Conservation (phyloP, 1,140 invertebrate species). For the Drosophila nasuta region DNA sequence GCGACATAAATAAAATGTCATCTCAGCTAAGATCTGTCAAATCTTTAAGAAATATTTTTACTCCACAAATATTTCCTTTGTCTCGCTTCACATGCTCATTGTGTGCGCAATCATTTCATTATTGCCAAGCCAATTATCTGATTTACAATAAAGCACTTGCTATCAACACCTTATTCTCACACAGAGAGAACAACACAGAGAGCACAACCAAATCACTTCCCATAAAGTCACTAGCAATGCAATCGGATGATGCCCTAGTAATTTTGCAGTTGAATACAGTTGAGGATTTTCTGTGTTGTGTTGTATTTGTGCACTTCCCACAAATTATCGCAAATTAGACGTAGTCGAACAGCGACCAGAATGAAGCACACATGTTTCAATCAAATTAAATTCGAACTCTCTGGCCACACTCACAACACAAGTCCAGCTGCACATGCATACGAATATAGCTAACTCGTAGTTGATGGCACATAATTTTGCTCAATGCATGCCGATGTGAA, state of each 20-base stretch:
- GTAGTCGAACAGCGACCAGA: constrained; percentile 54
- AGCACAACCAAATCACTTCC: constrained; percentile 17
- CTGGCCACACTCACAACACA: constrained; percentile 32
- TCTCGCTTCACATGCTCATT: constrained; percentile 12
- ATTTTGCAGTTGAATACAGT: constrained; percentile 34
- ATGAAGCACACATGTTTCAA: constrained; percentile 55
- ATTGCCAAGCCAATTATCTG: constrained; percentile 31
- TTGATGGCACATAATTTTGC: constrained; percentile 73
- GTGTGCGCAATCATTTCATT: constrained; percentile 32
- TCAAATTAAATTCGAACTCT: constrained; percentile 72
- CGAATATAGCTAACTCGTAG: constrained; percentile 13
- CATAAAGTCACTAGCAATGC: constrained; percentile 19
- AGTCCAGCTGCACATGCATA: constrained; percentile 27
- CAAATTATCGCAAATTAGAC: constrained; percentile 82
- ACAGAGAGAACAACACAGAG: not conserved
- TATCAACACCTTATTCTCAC: constrained; percentile 32
- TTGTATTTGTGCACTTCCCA: constrained; percentile 62
- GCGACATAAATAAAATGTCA: too few species aligned
- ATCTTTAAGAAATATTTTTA: too few species aligned
- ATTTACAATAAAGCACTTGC: constrained; percentile 42
- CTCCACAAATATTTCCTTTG: not conserved
- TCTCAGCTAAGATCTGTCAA: too few species aligned
- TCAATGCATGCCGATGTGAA: constrained; percentile 48
- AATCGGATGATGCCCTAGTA: constrained; percentile 35
- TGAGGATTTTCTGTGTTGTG: constrained; percentile 7